Percentiles rank a stretch among this genome's conserved stretches.
phyloP scores from a whole-genome alignment of 2,797 vertebrate species.

The Lindbergichthys nudifrons region DNA sequence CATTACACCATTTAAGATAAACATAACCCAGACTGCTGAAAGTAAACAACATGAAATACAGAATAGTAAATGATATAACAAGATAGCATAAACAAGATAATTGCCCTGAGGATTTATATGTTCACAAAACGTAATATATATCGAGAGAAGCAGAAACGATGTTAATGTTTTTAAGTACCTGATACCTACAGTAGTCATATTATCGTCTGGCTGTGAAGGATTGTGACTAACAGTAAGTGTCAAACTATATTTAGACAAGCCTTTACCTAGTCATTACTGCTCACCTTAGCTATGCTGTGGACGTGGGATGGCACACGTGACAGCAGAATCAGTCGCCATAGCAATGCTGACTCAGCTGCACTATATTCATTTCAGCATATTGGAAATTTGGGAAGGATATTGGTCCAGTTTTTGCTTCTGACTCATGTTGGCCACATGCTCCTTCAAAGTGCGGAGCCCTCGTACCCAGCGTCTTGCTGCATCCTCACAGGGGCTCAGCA shows the following conservation, averaged over 20 bases:
- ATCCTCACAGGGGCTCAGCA: conserved; percentile 85
- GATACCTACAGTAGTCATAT: conserved; percentile 36
- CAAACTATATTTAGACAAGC: conserved; percentile 69
- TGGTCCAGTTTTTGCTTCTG: conserved; percentile 95
- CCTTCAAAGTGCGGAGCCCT: conserved; percentile 90
- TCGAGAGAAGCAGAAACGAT: conserved; percentile 7
- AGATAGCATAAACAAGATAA: conserved; percentile 12
- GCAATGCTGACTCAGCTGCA: conserved; percentile 44
- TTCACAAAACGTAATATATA: conserved; percentile 16
- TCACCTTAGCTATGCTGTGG: conserved; percentile 65
- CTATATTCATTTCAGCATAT: conserved; percentile 58
- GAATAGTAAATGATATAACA: background rate
- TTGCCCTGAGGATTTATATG: conserved; percentile 4
- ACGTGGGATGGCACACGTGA: conserved; percentile 49
- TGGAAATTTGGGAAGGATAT: conserved; percentile 87
- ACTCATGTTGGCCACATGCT: conserved; percentile 89
- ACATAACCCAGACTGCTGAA: conserved; percentile 1
- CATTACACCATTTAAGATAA: background rate
- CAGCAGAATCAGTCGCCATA: conserved; percentile 45
- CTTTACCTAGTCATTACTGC: conserved; percentile 47
- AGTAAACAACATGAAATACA: background rate
- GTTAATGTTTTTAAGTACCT: conserved; percentile 15
- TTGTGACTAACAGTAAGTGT: conserved; percentile 49
- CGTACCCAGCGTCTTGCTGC: conserved; percentile 92
- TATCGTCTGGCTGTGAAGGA: conserved; percentile 32